Evolutionary conservation across 2,797 vertebrate species (phyloP), one percentile per base, ranked within the genome.

Genomic region (Acanthurus leucopareius): DNA sequence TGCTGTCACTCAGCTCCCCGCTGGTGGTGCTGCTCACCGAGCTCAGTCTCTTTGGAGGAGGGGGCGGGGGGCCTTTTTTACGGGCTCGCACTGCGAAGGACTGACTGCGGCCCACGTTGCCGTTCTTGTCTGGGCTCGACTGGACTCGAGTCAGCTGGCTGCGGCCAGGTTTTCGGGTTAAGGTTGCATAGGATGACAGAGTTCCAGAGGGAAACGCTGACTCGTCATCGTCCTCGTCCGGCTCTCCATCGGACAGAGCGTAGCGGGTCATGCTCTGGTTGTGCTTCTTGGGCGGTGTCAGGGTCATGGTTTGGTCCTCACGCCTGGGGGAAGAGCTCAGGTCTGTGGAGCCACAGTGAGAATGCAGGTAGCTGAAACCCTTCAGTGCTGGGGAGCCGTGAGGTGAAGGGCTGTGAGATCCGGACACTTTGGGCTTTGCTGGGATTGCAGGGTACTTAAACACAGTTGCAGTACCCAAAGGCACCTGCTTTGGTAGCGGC

Each of bases 1-100:
- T 86, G 77, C 87, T 88, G 84, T 92, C 91, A 2, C 90, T 89
- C 22, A 89, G 77, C 78, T 95, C 94, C 0, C 82, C 86, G 2
- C 93, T 91, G 57, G 81, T 84, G 57, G 79, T 89, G 82, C 92
- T 91, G 86, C 91, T 97, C 63, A 98, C 97, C 0, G 98, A 99
- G 89, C 98, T 99, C 80, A 98, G 96, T 38, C 98, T 96, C 83
- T 99, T 99, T 1, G 98, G 97, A 0, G 97, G 98, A 0, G 97
- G 96, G 0, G 97, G 97, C 0, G 97, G 98, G 0, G 98, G 98
- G 0, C 97, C 98, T 84, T 98, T 99, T 58, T 95, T 97, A 0
- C 97, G 95, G 53, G 97, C 96, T 0, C 98, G 96, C 57, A 99
- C 94, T 0, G 97, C 98, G 0, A 99, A 99, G 3, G 98, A 99